A percentile compares a stretch with the other conserved stretches of the same genome.
These are phyloP conservation scores for Eidolon helvum DNA, from an alignment of 2,113 vertebrate species.

Conservation along the genomic window DNA sequence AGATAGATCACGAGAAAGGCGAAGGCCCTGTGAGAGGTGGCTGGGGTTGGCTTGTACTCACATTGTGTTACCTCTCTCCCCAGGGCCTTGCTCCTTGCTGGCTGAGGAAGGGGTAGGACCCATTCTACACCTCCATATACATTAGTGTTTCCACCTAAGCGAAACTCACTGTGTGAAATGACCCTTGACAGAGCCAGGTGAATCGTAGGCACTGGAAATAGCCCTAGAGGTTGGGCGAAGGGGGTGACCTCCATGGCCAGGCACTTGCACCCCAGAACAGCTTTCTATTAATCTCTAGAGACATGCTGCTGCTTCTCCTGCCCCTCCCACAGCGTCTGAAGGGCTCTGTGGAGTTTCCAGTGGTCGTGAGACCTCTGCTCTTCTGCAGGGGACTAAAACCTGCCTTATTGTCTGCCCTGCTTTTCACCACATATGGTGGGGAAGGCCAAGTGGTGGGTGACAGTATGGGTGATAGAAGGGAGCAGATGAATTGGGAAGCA, in stretches of 20 bases:
- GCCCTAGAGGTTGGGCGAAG: not conserved
- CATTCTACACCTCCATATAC: not conserved
- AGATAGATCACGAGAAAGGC: not conserved
- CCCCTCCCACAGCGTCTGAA: fast-evolving
- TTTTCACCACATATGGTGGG: not conserved
- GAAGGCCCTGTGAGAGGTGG: not conserved
- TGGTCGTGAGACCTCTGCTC: not conserved
- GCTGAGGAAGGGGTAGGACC: not conserved
- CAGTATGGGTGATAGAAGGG: no score
- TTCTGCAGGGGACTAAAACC: not conserved
- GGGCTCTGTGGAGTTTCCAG: not conserved
- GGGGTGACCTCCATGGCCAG: no score
- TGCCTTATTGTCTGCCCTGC: fast-evolving
- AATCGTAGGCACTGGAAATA: not conserved
- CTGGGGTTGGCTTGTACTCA: not conserved
- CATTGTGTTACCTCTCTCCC: fast-evolving
- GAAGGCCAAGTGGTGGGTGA: not conserved
- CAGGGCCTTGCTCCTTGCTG: not conserved
- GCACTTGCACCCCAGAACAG: not conserved
- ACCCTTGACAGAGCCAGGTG: not conserved
- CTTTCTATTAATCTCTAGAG: not conserved
- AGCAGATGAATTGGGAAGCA: not conserved
- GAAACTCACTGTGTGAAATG: not conserved
- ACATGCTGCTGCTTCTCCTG: no score
- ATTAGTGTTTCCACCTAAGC: not conserved